These are phyloP conservation scores for Bos javanicus DNA, from an alignment of 2,113 vertebrate species.

Conservation along the genomic window DNA sequence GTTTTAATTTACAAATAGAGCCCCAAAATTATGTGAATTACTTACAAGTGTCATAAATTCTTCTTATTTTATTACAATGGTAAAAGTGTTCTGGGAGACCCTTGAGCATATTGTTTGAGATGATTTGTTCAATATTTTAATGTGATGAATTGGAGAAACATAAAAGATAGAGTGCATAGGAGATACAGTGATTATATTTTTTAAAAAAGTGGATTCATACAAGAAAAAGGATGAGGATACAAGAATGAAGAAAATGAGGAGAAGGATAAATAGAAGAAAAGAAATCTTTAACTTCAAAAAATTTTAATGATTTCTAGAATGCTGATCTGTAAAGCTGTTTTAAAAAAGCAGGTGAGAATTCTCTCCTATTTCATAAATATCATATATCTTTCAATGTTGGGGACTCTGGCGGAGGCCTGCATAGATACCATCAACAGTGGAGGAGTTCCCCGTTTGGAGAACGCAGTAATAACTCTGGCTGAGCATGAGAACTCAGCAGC, in stretches of 20 bases:
- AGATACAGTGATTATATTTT: background rate
- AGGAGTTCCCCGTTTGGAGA: constrained; percentile 74
- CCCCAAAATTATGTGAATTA: background rate
- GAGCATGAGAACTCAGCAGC: constrained; percentile 60
- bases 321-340: too few relatives aligned
- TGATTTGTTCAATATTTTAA: background rate
- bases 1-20: background rate
- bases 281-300: background rate
- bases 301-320: background rate
- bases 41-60: background rate
- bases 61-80: background rate
- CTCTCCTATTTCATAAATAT: background rate
- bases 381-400: constrained; percentile 52
- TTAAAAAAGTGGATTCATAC: background rate
- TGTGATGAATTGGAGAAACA: background rate
- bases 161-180: background rate
- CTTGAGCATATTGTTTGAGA: background rate
- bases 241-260: background rate
- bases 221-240: background rate
- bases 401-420: background rate
- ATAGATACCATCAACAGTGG: constrained; percentile 31
- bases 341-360: background rate
- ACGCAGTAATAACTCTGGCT: constrained; percentile 64
- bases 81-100: background rate
- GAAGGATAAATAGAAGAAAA: background rate